Evolutionary conservation across 2,888 invertebrate genomes (phyloP).

Genomic region (Tupiocoris notatus): DNA sequence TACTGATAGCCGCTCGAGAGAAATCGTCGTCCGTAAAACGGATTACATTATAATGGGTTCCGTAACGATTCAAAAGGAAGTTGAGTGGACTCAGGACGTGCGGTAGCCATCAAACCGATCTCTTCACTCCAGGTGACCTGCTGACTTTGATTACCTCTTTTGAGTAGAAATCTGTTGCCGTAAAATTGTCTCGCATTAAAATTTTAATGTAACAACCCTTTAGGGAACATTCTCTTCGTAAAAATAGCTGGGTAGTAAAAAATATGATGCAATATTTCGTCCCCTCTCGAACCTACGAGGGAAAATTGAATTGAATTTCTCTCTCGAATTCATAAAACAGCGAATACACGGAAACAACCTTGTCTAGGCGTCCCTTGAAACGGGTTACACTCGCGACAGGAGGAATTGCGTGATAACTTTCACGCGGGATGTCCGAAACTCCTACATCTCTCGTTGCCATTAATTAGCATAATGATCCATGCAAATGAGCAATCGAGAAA

Average conservation of each 20-base stretch:
- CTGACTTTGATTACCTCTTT: no score
- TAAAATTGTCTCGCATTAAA: no score
- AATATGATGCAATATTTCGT: no score
- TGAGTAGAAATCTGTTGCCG: no score
- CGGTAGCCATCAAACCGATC: no score
- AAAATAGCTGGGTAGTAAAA: no score
- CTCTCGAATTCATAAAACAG: no score
- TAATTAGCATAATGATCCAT: slow-evolving; percentile 14
- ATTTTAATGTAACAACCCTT: neutral
- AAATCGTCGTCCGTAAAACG: neutral
- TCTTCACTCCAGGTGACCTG: no score
- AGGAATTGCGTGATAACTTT: slow-evolving; percentile 31
- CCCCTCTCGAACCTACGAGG: no score
- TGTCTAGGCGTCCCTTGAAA: neutral
- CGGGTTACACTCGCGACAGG: neutral
- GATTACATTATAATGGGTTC: neutral
- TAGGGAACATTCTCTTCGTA: neutral
- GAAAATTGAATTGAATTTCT: no score
- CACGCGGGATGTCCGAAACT: slow-evolving; percentile 14
- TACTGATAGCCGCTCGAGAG: neutral
- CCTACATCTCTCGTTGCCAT: neutral
- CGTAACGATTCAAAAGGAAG: neutral
- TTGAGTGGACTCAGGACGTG: no score
- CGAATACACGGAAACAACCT: neutral
- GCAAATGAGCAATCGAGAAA: slow-evolving; percentile 2